These are phyloP conservation scores for Coecobrya sp. DNA, from an alignment of 2,888 invertebrate genomes.

Conservation along the genomic window DNA sequence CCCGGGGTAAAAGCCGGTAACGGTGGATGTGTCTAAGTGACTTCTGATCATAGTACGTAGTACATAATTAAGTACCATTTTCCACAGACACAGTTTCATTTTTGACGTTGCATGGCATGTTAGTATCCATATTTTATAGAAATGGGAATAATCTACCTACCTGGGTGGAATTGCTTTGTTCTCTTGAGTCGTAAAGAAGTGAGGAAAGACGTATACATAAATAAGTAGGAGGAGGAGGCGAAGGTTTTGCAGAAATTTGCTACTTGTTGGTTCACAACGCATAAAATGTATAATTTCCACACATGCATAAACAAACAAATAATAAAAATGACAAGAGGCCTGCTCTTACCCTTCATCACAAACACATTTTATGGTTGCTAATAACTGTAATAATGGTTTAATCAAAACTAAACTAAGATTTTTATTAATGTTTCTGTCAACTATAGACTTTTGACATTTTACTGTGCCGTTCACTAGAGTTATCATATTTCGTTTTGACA, in stretches of 20 bases:
- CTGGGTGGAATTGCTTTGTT: background rate
- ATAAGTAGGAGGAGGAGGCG: background rate
- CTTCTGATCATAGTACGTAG: no score
- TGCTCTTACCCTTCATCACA: conserved; percentile 34
- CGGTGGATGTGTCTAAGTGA: no score
- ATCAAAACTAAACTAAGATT: background rate
- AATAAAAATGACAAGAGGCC: background rate
- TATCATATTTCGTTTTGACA: background rate
- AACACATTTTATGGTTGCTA: conserved; percentile 45
- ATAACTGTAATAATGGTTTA: conserved; percentile 40
- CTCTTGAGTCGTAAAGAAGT: background rate
- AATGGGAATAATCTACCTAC: background rate
- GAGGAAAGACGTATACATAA: background rate
- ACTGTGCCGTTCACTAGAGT: background rate
- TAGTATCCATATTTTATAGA: background rate
- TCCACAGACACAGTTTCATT: background rate
- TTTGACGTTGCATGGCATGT: background rate
- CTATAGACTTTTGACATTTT: background rate
- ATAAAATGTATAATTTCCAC: background rate
- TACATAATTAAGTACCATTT: background rate
- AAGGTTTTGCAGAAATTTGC: background rate
- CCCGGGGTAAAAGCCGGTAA: no score
- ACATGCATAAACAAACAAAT: conserved; percentile 3
- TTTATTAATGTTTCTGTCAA: background rate
- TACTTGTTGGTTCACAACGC: background rate